Conservation (phyloP, 2,888 invertebrate species). For the Adineta ricciae region DNA sequence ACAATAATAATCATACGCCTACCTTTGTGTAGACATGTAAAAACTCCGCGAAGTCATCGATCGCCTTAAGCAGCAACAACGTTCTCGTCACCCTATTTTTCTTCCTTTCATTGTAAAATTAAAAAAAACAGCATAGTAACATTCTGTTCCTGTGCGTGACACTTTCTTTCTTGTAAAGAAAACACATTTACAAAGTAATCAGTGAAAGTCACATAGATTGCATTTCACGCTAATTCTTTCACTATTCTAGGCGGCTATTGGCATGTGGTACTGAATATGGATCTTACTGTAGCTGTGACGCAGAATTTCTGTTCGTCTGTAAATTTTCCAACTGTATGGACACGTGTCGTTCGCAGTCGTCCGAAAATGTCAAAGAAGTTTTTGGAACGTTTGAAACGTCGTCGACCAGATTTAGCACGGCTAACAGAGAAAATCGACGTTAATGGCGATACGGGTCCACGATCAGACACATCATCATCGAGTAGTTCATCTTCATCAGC, state of each 20-base stretch:
- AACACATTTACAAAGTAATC: no score
- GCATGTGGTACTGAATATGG: conserved; percentile 95
- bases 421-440: conserved; percentile 32
- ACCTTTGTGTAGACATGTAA: no score
- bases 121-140: no score
- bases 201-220: no score
- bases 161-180: no score
- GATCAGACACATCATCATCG: conserved; percentile 30
- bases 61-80: not conserved
- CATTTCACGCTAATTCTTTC: no score
- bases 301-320: conserved; percentile 77
- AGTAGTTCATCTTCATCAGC: conserved; percentile 22
- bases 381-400: conserved; percentile 27
- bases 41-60: not conserved
- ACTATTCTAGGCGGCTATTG: conserved; percentile 99
- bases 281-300: conserved; percentile 88
- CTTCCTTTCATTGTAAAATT: not conserved
- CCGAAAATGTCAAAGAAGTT: conserved; percentile 81
- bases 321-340: conserved; percentile 95
- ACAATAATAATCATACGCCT: no score
- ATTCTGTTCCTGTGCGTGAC: not conserved
- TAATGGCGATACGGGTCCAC: conserved; percentile 27
- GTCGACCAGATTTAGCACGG: conserved; percentile 29
- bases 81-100: not conserved
- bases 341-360: conserved; percentile 78